A percentile compares a stretch with the other conserved stretches of the same genome.
phyloP scores from a whole-genome alignment of 1,140 invertebrate genomes.

The Carcinoscorpius rotundicauda region DNA sequence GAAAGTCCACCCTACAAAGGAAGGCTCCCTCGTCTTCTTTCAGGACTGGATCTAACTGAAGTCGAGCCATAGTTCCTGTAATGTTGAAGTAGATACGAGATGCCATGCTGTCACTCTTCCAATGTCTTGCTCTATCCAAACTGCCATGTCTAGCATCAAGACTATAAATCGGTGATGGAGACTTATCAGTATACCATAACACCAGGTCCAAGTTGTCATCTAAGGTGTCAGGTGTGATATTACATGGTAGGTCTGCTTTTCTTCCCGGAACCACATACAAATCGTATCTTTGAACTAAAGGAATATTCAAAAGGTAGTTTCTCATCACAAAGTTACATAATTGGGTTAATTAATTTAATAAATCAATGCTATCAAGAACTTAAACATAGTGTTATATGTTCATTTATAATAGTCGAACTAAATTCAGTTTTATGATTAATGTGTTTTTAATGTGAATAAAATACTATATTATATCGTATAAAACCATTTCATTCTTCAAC shows the following conservation, averaged over 20 bases:
- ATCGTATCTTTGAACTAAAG: not conserved
- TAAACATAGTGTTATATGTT: too few relatives aligned
- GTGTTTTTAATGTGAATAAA: too few relatives aligned
- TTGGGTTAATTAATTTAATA: too few relatives aligned
- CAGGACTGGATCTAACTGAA: slow-evolving; percentile 9
- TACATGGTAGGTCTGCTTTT: slow-evolving; percentile 59
- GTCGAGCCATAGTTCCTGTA: slow-evolving; percentile 2
- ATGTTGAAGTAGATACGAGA: slow-evolving; percentile 11
- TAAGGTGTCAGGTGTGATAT: slow-evolving; percentile 52
- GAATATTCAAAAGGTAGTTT: too few relatives aligned
- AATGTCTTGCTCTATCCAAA: slow-evolving; percentile 9
- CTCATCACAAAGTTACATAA: too few relatives aligned
- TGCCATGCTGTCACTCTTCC: slow-evolving; percentile 6
- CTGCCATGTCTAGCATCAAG: slow-evolving; percentile 15
- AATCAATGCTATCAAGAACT: too few relatives aligned
- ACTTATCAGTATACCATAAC: slow-evolving; percentile 71
- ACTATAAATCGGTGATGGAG: slow-evolving; percentile 55
- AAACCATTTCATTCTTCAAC: too few relatives aligned
- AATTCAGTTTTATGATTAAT: too few relatives aligned
- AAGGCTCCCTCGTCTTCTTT: slow-evolving; percentile 58
- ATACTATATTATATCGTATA: too few relatives aligned
- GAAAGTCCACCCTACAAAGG: slow-evolving; percentile 73
- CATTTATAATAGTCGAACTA: too few relatives aligned
- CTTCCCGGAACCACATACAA: slow-evolving; percentile 36
- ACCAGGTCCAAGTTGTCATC: slow-evolving; percentile 62